Percentiles rank a stretch among this genome's conserved stretches.
Evolutionary conservation across 64 coral and sea anemone species (phyloP).

Genomic region (Actinia equina): DNA sequence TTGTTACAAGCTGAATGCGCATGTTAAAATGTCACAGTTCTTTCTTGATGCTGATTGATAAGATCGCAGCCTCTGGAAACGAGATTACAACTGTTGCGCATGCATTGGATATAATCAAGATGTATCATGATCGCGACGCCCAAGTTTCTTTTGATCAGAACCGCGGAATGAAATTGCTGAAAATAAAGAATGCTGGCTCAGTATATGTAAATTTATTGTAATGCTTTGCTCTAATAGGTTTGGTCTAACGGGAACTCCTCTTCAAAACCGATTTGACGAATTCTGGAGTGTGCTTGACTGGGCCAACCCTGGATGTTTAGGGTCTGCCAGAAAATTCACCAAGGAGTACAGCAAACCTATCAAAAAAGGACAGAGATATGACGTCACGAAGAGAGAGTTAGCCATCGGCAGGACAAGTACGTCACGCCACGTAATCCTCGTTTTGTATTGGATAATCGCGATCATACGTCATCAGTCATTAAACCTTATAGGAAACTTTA

Average conservation of each 20-base stretch:
- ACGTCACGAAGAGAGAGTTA: conserved; percentile 89
- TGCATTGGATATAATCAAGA: neutral
- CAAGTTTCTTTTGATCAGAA: too few species aligned
- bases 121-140: neutral
- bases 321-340: conserved; percentile 49
- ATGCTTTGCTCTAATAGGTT: conserved; percentile 36
- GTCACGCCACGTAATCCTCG: neutral
- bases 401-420: conserved; percentile 83
- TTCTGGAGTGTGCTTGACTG: conserved; percentile 96
- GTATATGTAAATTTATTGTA: neutral
- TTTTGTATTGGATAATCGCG: neutral
- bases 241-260: conserved; percentile 92
- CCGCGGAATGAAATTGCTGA: too few species aligned
- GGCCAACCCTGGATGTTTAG: conserved; percentile 88
- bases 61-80: too few species aligned
- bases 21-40: too few species aligned
- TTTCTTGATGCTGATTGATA: too few species aligned
- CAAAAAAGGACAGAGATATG: conserved; percentile 75
- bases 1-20: too few species aligned
- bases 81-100: neutral
- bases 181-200: too few species aligned
- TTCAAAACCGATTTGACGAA: conserved; percentile 79
- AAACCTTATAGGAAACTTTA: too few species aligned
- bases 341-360: conserved; percentile 65
- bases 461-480: too few species aligned